phyloP scores from a whole-genome alignment of 2,797 vertebrate species.

The Pipistrellus kuhlii region DNA sequence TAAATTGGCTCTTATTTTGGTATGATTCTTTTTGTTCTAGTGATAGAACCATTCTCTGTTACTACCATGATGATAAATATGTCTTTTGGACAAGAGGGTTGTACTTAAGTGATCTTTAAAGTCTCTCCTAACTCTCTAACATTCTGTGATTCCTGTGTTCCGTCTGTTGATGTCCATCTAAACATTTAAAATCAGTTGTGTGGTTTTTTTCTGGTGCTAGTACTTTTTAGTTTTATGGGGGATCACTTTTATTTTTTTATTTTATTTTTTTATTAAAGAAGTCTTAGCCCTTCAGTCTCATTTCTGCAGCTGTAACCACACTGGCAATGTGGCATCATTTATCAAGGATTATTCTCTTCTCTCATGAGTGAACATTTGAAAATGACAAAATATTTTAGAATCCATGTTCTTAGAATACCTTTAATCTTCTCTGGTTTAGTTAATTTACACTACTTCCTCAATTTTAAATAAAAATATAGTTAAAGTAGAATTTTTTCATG shows the following conservation, averaged over 20 bases:
- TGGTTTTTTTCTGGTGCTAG: conserved; percentile 13
- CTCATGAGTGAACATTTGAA: neutral
- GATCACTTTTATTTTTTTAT: neutral
- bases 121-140: neutral
- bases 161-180: neutral
- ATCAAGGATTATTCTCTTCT: neutral
- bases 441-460: conserved; percentile 42
- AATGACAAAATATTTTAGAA: conserved; percentile 32
- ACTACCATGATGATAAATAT: neutral
- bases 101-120: conserved; percentile 32
- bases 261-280: neutral
- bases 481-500: conserved; percentile 44
- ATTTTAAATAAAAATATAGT: conserved; percentile 30
- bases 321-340: neutral
- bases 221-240: conserved; percentile 9
- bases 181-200: conserved; percentile 38
- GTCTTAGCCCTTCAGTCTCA: neutral
- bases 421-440: conserved; percentile 1
- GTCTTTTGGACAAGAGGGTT: conserved; percentile 25
- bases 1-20: neutral
- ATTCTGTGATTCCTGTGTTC: conserved; percentile 21
- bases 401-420: conserved; percentile 10
- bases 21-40: conserved; percentile 19
- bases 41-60: neutral
- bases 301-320: neutral